A percentile compares a stretch with the other conserved stretches of the same genome.
These are phyloP conservation scores for Melanotaenia maccullochi DNA, from an alignment of 2,797 vertebrate species.

Conservation along the genomic window DNA sequence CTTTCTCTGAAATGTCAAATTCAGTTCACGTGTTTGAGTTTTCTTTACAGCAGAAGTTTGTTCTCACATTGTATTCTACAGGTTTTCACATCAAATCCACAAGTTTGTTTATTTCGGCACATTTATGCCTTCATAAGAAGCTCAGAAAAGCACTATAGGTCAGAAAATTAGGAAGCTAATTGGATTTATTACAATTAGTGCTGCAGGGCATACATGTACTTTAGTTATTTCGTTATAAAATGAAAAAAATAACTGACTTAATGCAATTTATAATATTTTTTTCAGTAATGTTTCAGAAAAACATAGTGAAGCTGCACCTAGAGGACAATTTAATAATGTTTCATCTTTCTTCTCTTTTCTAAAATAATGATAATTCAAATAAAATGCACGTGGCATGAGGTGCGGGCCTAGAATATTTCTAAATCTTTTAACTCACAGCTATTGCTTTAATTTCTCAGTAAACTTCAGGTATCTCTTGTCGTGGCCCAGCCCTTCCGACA, in stretches of 20 bases:
- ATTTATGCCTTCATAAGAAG: background rate
- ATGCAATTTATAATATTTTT: background rate
- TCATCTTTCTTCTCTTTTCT: background rate
- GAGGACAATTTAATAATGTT: background rate
- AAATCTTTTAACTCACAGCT: background rate
- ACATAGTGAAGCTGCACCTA: background rate
- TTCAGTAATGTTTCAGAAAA: background rate
- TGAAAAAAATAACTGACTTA: too few relatives aligned
- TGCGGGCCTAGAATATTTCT: background rate
- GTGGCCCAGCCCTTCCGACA: slow-evolving; percentile 41
- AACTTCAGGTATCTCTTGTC: slow-evolving; percentile 16
- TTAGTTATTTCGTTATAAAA: background rate
- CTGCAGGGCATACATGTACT: background rate
- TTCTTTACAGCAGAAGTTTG: too few relatives aligned
- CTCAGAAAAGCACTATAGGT: background rate
- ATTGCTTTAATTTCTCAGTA: background rate
- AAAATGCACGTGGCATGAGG: background rate
- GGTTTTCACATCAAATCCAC: too few relatives aligned
- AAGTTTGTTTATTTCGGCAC: too few relatives aligned
- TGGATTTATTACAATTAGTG: background rate
- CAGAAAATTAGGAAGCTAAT: background rate
- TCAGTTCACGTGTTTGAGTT: too few relatives aligned
- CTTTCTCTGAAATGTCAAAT: too few relatives aligned
- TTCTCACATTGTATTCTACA: too few relatives aligned
- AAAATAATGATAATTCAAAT: background rate